Evolutionary conservation across 2,797 vertebrate species (phyloP).

Genomic region (Tinamus major): DNA sequence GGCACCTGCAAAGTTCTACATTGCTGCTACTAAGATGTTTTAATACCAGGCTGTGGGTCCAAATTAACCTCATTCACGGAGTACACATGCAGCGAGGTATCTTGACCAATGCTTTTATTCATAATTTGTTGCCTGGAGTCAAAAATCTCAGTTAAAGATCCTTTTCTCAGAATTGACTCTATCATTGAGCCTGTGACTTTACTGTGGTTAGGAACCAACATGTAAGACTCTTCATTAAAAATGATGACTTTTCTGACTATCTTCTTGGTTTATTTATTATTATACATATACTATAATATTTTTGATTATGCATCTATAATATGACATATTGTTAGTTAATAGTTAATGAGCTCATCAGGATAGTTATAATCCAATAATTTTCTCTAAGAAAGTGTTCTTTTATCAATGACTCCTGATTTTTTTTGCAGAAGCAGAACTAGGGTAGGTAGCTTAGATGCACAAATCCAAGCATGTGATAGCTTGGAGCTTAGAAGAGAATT

Average conservation of each 20-base stretch:
- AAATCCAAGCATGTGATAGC: not conserved
- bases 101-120: not conserved
- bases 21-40: not conserved
- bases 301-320: not conserved
- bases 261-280: not conserved
- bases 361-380: not conserved
- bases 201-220: not conserved
- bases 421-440: not conserved
- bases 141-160: not conserved
- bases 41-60: not conserved
- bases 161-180: rapidly evolving
- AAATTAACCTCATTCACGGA: not conserved
- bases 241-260: not conserved
- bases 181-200: not conserved
- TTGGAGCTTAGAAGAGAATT: not conserved
- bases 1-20: not conserved
- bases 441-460: not conserved
- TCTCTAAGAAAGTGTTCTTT: not conserved
- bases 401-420: not conserved
- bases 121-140: not conserved
- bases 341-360: not conserved
- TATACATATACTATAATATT: not conserved
- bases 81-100: not conserved
- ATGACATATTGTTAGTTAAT: not conserved
- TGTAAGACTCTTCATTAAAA: not conserved